These are phyloP conservation scores for Sphenodon punctatus DNA, from an alignment of 2,797 vertebrate genomes.

Conservation along the genomic window DNA sequence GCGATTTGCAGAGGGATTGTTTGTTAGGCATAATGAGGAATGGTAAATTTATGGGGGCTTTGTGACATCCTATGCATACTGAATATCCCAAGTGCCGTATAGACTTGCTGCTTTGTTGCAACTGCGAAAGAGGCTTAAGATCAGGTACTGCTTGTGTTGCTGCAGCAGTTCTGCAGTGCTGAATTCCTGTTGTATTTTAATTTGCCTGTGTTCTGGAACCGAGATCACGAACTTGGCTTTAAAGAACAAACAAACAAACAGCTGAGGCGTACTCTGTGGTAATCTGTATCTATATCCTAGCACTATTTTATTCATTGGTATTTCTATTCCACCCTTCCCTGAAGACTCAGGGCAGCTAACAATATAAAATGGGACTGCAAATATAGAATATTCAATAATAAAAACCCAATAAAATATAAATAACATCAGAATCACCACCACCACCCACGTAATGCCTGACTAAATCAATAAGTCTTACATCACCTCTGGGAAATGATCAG, in stretches of 20 bases:
- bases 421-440: too few species aligned
- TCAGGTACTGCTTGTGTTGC: fast-evolving
- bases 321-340: too few species aligned
- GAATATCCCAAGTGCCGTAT: neutral
- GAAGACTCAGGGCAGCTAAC: too few species aligned
- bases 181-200: conserved; percentile 47
- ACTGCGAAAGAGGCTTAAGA: neutral
- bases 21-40: neutral
- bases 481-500: too few species aligned
- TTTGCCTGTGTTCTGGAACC: conserved; percentile 31
- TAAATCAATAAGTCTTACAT: too few species aligned
- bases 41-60: neutral
- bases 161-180: fast-evolving
- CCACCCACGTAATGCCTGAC: too few species aligned
- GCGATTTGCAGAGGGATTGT: neutral
- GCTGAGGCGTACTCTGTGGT: too few species aligned
- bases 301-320: too few species aligned
- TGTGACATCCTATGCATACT: neutral
- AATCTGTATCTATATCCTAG: too few species aligned
- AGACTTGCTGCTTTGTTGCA: neutral
- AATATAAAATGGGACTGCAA: too few species aligned
- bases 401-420: too few species aligned
- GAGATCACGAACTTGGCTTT: conserved; percentile 20
- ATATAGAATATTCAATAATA: too few species aligned
- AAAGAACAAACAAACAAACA: fast-evolving